Evolutionary conservation across 2,797 vertebrate species (phyloP).

Genomic region (Fratercula arctica): DNA sequence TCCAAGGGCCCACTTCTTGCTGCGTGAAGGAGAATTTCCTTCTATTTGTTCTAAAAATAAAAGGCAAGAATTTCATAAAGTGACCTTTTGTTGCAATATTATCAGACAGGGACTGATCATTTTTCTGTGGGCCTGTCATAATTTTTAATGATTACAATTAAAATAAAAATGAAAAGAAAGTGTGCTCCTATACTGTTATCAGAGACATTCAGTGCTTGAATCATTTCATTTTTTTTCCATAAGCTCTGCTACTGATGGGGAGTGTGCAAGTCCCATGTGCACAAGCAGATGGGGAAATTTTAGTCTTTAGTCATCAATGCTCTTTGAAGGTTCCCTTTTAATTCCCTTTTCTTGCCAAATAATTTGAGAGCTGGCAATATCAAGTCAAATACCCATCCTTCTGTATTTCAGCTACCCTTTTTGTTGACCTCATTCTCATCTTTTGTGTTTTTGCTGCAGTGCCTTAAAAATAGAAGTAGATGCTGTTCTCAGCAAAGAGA

Average conservation of each 20-base stretch:
- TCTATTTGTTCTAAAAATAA: conserved; percentile 29
- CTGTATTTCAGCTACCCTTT: not conserved
- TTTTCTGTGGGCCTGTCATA: not conserved
- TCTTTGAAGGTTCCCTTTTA: conserved; percentile 62
- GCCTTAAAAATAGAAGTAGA: not conserved
- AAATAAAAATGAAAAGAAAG: conserved; percentile 4
- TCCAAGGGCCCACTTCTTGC: not conserved
- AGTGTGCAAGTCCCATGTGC: conserved; percentile 19
- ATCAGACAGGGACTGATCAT: not conserved
- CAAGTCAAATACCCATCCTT: not conserved
- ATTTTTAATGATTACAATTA: conserved; percentile 37
- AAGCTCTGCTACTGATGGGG: not conserved
- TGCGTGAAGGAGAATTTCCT: not conserved
- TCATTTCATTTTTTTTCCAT: not conserved
- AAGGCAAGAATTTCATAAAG: conserved; percentile 2
- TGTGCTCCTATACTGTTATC: not conserved
- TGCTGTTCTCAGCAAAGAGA: not conserved
- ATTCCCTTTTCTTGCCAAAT: conserved; percentile 62
- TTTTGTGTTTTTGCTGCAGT: not conserved
- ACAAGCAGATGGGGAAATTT: conserved; percentile 41
- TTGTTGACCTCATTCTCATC: not conserved
- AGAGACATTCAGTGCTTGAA: not conserved
- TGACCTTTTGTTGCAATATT: conserved; percentile 27
- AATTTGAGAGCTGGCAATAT: conserved; percentile 36
- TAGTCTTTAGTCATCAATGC: not conserved